Evolutionary conservation across 1,140 invertebrate species (phyloP).

Genomic region (Helicoverpa zea): DNA sequence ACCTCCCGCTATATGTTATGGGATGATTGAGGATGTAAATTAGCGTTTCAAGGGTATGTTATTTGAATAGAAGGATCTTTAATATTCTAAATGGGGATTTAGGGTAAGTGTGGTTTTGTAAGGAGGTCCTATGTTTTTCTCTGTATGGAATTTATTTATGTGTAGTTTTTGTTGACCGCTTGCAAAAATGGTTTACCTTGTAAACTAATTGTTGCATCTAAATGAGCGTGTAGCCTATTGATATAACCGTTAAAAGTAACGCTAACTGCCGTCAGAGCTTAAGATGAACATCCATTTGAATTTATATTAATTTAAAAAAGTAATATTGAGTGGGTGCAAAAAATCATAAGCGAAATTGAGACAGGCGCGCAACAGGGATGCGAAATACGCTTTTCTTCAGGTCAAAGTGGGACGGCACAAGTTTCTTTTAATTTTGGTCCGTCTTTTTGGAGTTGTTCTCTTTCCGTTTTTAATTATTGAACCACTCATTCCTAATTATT

Average conservation of each 20-base stretch:
- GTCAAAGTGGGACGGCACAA: slow-evolving; percentile 62
- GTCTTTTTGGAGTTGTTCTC: slow-evolving; percentile 82
- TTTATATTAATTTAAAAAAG: slow-evolving; percentile 80
- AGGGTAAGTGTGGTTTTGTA: slow-evolving; percentile 21
- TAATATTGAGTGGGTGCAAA: slow-evolving; percentile 55
- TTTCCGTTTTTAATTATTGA: slow-evolving; percentile 88
- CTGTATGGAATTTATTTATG: background rate
- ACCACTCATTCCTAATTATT: slow-evolving; percentile 88
- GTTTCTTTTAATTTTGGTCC: slow-evolving; percentile 69
- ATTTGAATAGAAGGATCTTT: slow-evolving; percentile 27
- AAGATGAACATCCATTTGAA: slow-evolving; percentile 68
- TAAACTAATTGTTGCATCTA: too few species aligned
- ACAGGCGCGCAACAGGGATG: slow-evolving; percentile 61
- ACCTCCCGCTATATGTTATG: slow-evolving; percentile 58
- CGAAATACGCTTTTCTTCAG: slow-evolving; percentile 10
- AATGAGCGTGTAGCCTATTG: background rate
- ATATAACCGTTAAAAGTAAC: slow-evolving; percentile 35
- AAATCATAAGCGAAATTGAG: slow-evolving; percentile 78
- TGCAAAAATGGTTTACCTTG: background rate
- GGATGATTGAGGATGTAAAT: slow-evolving; percentile 46
- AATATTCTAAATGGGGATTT: slow-evolving; percentile 37
- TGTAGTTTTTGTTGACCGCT: background rate
- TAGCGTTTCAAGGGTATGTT: slow-evolving; percentile 36
- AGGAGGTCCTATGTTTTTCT: background rate
- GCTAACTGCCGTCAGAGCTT: slow-evolving; percentile 48